phyloP scores from a whole-genome alignment of 1,140 invertebrate species.

The Atta texana region DNA sequence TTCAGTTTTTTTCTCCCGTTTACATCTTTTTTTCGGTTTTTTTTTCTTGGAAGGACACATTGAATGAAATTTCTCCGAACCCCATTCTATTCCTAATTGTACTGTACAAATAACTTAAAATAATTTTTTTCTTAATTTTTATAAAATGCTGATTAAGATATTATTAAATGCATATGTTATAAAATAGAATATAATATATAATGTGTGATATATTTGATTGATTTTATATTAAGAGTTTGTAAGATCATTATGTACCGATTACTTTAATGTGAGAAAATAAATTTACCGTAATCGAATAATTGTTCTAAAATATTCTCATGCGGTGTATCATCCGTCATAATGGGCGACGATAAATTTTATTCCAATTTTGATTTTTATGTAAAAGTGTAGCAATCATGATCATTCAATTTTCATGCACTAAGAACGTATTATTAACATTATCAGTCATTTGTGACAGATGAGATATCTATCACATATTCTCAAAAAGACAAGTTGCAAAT shows the following conservation, averaged over 20 bases:
- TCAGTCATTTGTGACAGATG: constrained; percentile 5
- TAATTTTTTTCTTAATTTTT: neutral
- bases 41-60: constrained; percentile 57
- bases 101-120: constrained; percentile 44
- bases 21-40: constrained; percentile 11
- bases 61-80: constrained; percentile 15
- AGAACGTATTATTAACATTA: neutral
- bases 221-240: neutral
- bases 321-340: constrained; percentile 43
- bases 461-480: neutral
- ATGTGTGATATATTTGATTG: neutral
- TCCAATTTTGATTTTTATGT: neutral
- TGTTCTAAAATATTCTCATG: constrained; percentile 19
- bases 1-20: neutral
- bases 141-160: neutral
- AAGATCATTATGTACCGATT: neutral
- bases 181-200: neutral
- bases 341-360: neutral
- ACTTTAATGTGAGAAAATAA: neutral
- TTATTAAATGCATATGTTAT: neutral
- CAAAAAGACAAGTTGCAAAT: neutral
- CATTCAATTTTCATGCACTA: constrained; percentile 9
- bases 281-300: constrained; percentile 52
- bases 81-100: constrained; percentile 11
- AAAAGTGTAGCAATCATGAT: constrained; percentile 2